These are phyloP conservation scores for Drosophila sp. DNA, from an alignment of 1,140 invertebrate genomes.

Conservation along the genomic window DNA sequence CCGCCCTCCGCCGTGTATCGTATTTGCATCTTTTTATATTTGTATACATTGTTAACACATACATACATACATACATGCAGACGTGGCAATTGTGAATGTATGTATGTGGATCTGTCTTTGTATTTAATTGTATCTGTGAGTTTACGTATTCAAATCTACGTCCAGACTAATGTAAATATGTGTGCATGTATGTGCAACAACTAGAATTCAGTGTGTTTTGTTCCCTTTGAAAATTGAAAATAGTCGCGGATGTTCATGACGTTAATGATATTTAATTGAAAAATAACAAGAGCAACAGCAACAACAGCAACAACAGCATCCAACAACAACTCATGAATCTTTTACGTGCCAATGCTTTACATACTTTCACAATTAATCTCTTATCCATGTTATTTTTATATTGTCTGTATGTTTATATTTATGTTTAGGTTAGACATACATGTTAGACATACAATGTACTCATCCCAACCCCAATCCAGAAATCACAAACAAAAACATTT, in stretches of 20 bases:
- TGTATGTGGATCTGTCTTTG: conserved; percentile 25
- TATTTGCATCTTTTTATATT: conserved; percentile 60
- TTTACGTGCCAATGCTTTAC: neutral
- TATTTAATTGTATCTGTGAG: conserved; percentile 39
- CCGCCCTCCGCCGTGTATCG: conserved; percentile 29
- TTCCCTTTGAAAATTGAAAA: conserved; percentile 64
- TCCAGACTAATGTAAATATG: conserved; percentile 20
- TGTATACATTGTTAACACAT: conserved; percentile 48
- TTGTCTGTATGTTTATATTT: conserved; percentile 6
- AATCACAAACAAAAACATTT: conserved; percentile 17
- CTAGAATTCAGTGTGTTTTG: conserved; percentile 36
- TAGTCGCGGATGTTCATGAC: conserved; percentile 58
- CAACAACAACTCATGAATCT: conserved; percentile 23
- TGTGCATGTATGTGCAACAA: conserved; percentile 10
- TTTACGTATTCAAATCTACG: conserved; percentile 41
- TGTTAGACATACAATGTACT: neutral
- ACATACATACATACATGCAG: neutral
- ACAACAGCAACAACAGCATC: conserved; percentile 27
- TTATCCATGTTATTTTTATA: conserved; percentile 4
- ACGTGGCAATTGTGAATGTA: conserved; percentile 13
- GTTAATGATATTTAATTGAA: conserved; percentile 55
- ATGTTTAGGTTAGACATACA: conserved; percentile 13
- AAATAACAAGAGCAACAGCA: too few relatives aligned
- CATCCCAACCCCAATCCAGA: too few relatives aligned
- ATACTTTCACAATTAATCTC: conserved; percentile 9